A percentile compares a stretch with the other conserved stretches of the same genome.
Conservation (phyloP, 1,140 invertebrate species). For the Drosophila ananassae region DNA sequence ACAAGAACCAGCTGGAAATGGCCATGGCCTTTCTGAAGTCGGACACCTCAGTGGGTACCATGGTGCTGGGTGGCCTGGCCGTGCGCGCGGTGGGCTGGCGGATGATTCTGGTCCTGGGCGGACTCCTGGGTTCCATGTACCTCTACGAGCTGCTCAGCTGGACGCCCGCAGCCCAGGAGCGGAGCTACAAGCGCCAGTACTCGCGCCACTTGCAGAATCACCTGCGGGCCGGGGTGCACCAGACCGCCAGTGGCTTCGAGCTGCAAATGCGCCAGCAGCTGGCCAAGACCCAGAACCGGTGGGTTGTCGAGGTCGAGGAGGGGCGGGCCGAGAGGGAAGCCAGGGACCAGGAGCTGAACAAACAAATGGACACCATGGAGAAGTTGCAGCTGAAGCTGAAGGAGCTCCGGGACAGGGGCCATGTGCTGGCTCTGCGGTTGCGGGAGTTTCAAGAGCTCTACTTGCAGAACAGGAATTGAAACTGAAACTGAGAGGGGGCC, state of each 20-base stretch:
- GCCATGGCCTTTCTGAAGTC: slow-evolving; percentile 86
- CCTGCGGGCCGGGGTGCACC: slow-evolving; percentile 93
- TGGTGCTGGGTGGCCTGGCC: slow-evolving; percentile 92
- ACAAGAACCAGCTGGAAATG: slow-evolving; percentile 87
- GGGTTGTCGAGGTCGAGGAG: slow-evolving; percentile 1
- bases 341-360: slow-evolving; percentile 1
- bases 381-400: slow-evolving; percentile 22
- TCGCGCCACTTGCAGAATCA: slow-evolving; percentile 97
- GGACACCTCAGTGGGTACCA: slow-evolving; percentile 92
- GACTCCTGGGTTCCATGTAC: slow-evolving; percentile 95
- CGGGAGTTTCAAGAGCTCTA: slow-evolving; percentile 40
- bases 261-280: slow-evolving; percentile 89
- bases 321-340: not conserved
- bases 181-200: slow-evolving; percentile 97
- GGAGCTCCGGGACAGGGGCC: slow-evolving; percentile 6
- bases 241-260: slow-evolving; percentile 98
- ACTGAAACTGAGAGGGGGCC: slow-evolving; percentile 6
- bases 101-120: slow-evolving; percentile 91
- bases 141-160: slow-evolving; percentile 98
- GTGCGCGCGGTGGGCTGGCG: slow-evolving; percentile 98
- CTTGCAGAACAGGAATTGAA: slow-evolving; percentile 14
- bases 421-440: slow-evolving; percentile 26
- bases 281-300: slow-evolving; percentile 9
- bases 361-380: slow-evolving; percentile 8
- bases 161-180: slow-evolving; percentile 97